Conservation (phyloP, 2,113 vertebrate genomes). For the Mormyrus iriodes region DNA sequence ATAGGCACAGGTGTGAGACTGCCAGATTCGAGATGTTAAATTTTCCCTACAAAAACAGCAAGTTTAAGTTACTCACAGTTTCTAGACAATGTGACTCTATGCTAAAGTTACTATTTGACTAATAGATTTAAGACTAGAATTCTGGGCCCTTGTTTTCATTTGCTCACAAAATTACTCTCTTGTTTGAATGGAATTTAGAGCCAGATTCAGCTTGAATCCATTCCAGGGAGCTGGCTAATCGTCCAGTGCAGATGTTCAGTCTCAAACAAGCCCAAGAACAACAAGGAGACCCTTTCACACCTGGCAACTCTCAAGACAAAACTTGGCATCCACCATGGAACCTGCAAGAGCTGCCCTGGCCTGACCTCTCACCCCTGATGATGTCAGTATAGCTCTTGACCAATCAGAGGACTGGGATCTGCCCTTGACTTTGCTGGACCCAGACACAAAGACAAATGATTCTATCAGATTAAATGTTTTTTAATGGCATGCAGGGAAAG, state of each 20-base stretch:
- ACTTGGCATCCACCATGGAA: conserved; percentile 60
- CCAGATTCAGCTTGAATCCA: conserved; percentile 38
- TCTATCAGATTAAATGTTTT: conserved; percentile 89
- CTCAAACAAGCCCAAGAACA: conserved; percentile 57
- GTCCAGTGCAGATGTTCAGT: conserved; percentile 57
- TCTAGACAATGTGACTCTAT: background rate
- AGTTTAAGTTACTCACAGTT: background rate
- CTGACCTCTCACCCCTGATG: conserved; percentile 64
- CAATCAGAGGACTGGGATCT: conserved; percentile 69
- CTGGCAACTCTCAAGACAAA: conserved; percentile 64
- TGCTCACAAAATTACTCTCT: conserved; percentile 43
- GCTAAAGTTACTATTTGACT: background rate
- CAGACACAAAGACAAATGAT: conserved; percentile 91
- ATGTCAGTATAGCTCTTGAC: conserved; percentile 63
- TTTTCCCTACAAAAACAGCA: background rate
- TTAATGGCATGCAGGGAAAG: conserved; percentile 81
- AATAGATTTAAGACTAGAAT: conserved; percentile 13
- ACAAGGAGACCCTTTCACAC: conserved; percentile 61
- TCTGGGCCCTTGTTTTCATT: conserved; percentile 23
- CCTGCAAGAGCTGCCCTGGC: conserved; percentile 52
- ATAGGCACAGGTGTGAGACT: conserved; percentile 18
- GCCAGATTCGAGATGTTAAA: background rate
- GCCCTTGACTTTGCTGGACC: conserved; percentile 71
- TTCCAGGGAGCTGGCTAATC: conserved; percentile 43
- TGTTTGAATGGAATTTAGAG: conserved; percentile 48